Evolutionary conservation across 1,140 invertebrate genomes (phyloP).

Genomic region (Phenacoccus solenopsis): DNA sequence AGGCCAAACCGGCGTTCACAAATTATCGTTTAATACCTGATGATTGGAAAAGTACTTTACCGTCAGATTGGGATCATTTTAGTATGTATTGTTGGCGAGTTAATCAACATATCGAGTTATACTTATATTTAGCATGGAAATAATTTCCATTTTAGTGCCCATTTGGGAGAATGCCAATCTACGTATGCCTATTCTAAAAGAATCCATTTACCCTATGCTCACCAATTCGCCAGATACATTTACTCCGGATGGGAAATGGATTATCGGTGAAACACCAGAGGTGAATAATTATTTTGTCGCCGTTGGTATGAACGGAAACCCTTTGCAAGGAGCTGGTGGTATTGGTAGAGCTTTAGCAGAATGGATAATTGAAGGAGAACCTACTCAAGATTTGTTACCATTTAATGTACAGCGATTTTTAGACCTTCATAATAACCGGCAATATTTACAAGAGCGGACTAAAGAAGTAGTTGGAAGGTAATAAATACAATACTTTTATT

Average conservation of each 20-base stretch:
- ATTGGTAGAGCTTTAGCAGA: constrained; percentile 61
- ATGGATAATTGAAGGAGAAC: constrained; percentile 56
- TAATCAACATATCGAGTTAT: constrained; percentile 3
- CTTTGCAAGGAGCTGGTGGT: constrained; percentile 54
- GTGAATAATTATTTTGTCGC: constrained; percentile 69
- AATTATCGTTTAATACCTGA: constrained; percentile 39
- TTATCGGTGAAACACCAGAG: constrained; percentile 60
- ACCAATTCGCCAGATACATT: constrained; percentile 63
- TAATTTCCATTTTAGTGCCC: constrained; percentile 32
- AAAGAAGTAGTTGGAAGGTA: constrained; percentile 57
- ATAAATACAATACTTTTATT: background rate
- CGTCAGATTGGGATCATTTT: constrained; percentile 51
- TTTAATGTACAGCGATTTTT: constrained; percentile 62
- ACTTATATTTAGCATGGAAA: background rate
- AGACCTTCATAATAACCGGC: constrained; percentile 65
- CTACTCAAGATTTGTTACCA: constrained; percentile 48
- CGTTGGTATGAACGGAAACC: constrained; percentile 52
- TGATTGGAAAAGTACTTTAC: constrained; percentile 42
- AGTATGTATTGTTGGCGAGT: too few species aligned
- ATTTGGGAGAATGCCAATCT: constrained; percentile 48
- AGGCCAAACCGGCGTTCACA: constrained; percentile 50
- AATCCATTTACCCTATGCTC: constrained; percentile 42
- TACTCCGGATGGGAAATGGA: constrained; percentile 55
- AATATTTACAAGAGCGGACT: constrained; percentile 57
- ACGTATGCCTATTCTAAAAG: constrained; percentile 48